These are phyloP conservation scores for Ispidina picta DNA, from an alignment of 2,797 vertebrate genomes.

Conservation along the genomic window DNA sequence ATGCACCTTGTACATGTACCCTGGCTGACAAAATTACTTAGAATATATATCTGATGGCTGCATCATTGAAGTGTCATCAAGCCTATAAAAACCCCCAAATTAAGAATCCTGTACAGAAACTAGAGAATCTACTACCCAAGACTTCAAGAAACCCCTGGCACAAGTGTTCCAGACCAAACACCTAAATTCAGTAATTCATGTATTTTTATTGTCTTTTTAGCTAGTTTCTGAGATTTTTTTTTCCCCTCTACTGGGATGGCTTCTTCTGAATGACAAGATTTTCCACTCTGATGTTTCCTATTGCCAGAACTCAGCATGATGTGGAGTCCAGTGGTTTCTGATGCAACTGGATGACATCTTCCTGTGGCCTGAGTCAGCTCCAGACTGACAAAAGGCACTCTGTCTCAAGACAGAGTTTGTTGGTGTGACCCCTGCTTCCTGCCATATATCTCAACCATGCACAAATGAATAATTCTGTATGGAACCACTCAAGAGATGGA, in stretches of 20 bases:
- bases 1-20: background rate
- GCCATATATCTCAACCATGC: accelerated
- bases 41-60: background rate
- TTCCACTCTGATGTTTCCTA: background rate
- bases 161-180: background rate
- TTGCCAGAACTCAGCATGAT: accelerated
- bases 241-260: background rate
- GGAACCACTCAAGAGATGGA: background rate
- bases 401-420: background rate
- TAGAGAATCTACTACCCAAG: background rate
- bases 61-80: background rate
- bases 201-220: background rate
- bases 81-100: background rate
- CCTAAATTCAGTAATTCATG: background rate
- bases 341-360: background rate
- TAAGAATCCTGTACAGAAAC: background rate
- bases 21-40: background rate
- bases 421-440: background rate
- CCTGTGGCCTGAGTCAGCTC: background rate
- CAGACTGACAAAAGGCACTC: background rate
- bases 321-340: background rate
- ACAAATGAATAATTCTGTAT: accelerated
- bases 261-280: background rate
- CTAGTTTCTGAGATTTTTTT: background rate
- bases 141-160: background rate